Base-by-base conservation (phyloP, 2,797 vertebrate genomes). In the Cottoperca gobio region DNA sequence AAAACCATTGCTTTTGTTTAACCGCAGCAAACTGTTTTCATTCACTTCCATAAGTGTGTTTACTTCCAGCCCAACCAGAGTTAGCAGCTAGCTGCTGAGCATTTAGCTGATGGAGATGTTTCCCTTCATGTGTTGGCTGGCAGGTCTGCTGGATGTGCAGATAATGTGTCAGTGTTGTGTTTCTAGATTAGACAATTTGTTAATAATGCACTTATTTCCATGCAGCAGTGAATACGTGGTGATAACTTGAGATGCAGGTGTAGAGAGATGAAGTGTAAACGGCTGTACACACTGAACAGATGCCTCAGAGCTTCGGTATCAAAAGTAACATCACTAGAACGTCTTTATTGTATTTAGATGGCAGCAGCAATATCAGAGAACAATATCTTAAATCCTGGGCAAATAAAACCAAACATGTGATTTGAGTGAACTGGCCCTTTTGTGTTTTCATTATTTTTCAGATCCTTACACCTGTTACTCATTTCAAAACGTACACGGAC, bases 391-490 rank as follows among this genome's bases (percentile, higher is more conserved):
- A 50, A 50, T 57, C 58, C 33, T 39, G 50, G 70, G 45, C 59
- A 19, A 49, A 46, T 17, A 23, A 69, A 79, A 43, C 28, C 2
- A 48, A 26, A 55, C 23, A 13, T 53, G 55, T 62, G 45, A 79
- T 57, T 48, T 54, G 69, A 19, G 57, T 66, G 68, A 74, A 73
- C 37, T 39, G 45, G 49, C 58, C 69, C 64, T 78, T 66, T 46
- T 24, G 39, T 40, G 37, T 52, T 46, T n/a, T n/a, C n/a, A n/a
- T n/a, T 9, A 62, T 49, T 53, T 58, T 43, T 45, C 8, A 16
- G 35, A 14, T 55, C 42, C 11, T 45, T 4, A 23, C 23, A 53
- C 64, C 31, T 45, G 42, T 67, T 28, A 0, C 52, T 46, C n/a
- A 11, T 16, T 35, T 58, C 17, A 28, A 28, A 65, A 55, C 37